Percentiles rank a stretch among this genome's conserved stretches.
Conservation (phyloP, 2,888 invertebrate species). For the Eupithecia tripunctaria region DNA sequence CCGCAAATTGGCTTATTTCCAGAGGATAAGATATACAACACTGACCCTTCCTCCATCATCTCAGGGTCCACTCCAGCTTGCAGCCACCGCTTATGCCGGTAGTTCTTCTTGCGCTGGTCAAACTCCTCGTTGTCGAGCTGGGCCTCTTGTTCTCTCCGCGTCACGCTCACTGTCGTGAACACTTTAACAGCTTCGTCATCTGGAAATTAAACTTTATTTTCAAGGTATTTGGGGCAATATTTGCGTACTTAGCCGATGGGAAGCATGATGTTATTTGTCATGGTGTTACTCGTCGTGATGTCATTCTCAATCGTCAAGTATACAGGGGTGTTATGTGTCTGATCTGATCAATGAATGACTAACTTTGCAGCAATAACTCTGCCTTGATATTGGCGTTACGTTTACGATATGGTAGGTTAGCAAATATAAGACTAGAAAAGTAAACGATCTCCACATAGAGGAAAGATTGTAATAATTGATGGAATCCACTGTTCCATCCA, state of each 20-base stretch:
- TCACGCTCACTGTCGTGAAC: conserved; percentile 96
- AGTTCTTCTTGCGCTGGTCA: conserved; percentile 93
- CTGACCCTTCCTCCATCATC: conserved; percentile 87
- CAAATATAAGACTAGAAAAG: too few relatives aligned
- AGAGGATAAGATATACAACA: neutral
- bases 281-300: neutral
- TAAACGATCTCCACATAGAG: too few relatives aligned
- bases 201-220: conserved; percentile 56
- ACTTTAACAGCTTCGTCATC: conserved; percentile 95
- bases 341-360: neutral
- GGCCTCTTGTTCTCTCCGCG: conserved; percentile 96
- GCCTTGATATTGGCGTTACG: too few relatives aligned
- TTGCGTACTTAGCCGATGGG: too few relatives aligned
- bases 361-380: neutral
- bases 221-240: neutral
- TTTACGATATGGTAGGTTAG: too few relatives aligned
- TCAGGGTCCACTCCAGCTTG: conserved; percentile 93
- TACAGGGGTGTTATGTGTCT: neutral
- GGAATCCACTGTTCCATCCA: too few relatives aligned
- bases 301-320: too few relatives aligned
- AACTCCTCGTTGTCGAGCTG: conserved; percentile 95
- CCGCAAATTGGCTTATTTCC: too few relatives aligned
- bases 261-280: neutral
- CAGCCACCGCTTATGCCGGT: conserved; percentile 94
- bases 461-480: too few relatives aligned